A percentile compares a stretch with the other conserved stretches of the same genome.
phyloP scores from a whole-genome alignment of 2,113 vertebrate species.

The Strigops habroptila region DNA sequence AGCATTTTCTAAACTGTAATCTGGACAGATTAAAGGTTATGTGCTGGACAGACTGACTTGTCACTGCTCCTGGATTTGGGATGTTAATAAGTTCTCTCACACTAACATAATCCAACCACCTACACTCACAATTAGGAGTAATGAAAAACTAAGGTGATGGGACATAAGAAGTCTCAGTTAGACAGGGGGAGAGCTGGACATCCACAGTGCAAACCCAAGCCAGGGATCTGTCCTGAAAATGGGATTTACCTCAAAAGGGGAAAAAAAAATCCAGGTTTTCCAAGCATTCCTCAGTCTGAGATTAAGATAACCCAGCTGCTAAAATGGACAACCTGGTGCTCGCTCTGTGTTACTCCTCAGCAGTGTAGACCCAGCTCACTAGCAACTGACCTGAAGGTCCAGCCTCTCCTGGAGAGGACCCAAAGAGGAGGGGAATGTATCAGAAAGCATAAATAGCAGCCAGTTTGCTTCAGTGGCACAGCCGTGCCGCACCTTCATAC shows the following conservation, averaged over 20 bases:
- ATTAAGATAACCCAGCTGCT: background rate
- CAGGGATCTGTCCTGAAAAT: background rate
- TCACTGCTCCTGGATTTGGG: background rate
- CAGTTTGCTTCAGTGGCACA: background rate
- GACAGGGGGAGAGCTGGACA: background rate
- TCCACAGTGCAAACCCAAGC: background rate
- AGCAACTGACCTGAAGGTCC: background rate
- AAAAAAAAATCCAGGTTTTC: background rate
- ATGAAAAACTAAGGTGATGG: background rate
- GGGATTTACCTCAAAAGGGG: background rate
- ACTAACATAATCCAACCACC: background rate
- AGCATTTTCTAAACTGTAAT: background rate
- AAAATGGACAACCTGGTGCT: background rate
- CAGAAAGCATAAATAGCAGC: background rate
- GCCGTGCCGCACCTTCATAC: background rate
- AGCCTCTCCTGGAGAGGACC: background rate
- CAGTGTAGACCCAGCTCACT: background rate
- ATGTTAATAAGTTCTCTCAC: background rate
- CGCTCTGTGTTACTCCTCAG: background rate
- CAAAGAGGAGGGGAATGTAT: background rate
- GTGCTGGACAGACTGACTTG: background rate
- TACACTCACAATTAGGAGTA: background rate
- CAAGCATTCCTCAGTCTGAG: background rate
- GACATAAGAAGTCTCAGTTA: background rate
- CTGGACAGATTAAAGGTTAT: background rate